These are phyloP conservation scores for Macrobrachium nipponense DNA, from an alignment of 1,140 invertebrate species.

Conservation along the genomic window DNA sequence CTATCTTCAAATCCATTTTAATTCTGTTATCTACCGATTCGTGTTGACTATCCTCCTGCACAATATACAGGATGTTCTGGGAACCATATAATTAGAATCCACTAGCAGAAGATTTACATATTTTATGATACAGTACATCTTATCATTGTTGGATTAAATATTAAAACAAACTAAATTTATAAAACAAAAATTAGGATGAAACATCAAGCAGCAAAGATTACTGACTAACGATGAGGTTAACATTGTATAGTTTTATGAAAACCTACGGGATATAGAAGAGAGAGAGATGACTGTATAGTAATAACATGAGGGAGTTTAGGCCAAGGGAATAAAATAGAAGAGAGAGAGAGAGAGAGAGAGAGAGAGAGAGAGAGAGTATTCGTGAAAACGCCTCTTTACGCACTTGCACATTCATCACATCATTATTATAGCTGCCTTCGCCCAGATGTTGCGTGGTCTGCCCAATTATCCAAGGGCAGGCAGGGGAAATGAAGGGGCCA, in stretches of 20 bases:
- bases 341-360: not conserved
- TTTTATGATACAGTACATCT: not conserved
- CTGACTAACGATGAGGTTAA: not conserved
- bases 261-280: not conserved
- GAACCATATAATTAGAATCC: no score
- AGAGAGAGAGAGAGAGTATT: not conserved
- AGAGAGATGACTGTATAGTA: not conserved
- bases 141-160: not conserved
- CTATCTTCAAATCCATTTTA: no score
- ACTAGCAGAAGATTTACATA: no score
- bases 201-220: not conserved
- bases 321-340: not conserved
- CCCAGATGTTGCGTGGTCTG: slow-evolving; percentile 3
- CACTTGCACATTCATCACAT: not conserved
- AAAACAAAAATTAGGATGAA: not conserved
- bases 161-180: not conserved
- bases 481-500: not conserved
- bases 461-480: slow-evolving; percentile 12
- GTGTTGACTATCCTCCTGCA: no score
- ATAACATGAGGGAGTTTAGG: not conserved
- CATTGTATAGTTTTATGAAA: not conserved
- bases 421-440: not conserved
- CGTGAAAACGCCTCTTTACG: no score
- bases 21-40: not conserved
- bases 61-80: no score